Evolutionary conservation across 2,113 vertebrate species (phyloP), one percentile per base, ranked within the genome.

Genomic region (Chaetura pelagica): DNA sequence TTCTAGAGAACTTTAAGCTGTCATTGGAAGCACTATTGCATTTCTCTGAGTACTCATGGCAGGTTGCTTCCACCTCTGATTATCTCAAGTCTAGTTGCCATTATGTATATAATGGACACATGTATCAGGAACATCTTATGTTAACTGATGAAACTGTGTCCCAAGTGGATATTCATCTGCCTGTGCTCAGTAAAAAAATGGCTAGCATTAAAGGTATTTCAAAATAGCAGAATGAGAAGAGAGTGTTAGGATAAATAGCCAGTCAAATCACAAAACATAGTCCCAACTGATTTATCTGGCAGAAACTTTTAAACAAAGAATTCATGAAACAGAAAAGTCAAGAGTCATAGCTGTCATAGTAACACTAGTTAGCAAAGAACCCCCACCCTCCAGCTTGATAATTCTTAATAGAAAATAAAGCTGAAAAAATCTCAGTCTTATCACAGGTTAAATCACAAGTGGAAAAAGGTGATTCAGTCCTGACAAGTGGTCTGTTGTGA

Each of bases 351-450:
- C 22, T 48, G 26, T 64, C 42, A 63, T 23, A 59, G 32, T 55
- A 63, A 58, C 34, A 63, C 7, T 63, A 88, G 7, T 51, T 57
- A 74, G 32, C 38, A 91, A 80, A 68, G 89, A 30, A 20, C 42
- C 24, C 71, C 59, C 69, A 83, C 16, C 5, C 3, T 7, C 27
- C 57, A 87, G 23, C 8, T 10, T 80, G 35, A 34, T 85, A 66
- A 90, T 67, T 87, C 23, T 74, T 22, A 85, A 77, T 10, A 74
- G 29, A 87, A 94, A 80, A 86, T 30, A 87, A 88, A 92, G n/a
- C 8, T 32, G 9, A 76, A 49, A 64, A 90, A 74, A 88, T 71
- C 79, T 92, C 40, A 61, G 4, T 63, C 7, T n/a, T 23, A 7
- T 46, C 26, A 20, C 52, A 15, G 48, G 64, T 51, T 76, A 75